These are phyloP conservation scores for Macrotus californicus DNA, from an alignment of 2,113 vertebrate genomes.

Conservation along the genomic window DNA sequence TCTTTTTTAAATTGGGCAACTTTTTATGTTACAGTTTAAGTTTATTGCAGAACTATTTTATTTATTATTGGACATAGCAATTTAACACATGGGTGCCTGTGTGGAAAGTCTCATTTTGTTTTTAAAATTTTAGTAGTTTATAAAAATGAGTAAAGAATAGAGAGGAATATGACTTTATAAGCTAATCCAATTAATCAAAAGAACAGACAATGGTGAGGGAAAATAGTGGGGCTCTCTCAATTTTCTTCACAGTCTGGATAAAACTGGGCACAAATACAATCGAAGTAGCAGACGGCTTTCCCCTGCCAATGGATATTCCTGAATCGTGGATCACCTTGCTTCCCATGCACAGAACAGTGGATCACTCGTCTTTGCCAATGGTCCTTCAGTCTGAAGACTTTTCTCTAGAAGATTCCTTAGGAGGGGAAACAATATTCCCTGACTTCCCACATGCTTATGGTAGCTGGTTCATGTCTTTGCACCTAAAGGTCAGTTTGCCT, in stretches of 20 bases:
- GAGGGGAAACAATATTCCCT: not conserved
- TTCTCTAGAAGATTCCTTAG: not conserved
- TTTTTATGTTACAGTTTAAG: not conserved
- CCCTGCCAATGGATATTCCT: not conserved
- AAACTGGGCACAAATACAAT: not conserved
- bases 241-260: not conserved
- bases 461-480: not conserved
- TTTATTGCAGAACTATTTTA: constrained; percentile 34
- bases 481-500: not conserved
- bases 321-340: not conserved
- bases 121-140: not conserved
- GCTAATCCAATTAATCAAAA: not conserved
- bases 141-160: not conserved
- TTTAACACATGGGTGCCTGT: not conserved
- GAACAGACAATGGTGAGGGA: not conserved
- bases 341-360: not conserved
- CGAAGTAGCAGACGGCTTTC: not conserved
- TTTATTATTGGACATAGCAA: not conserved
- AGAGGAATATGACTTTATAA: not conserved
- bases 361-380: not conserved
- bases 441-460: not conserved
- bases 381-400: not conserved
- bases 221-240: not conserved
- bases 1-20: not conserved
- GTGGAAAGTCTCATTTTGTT: not conserved